Evolutionary conservation across 2,797 vertebrate genomes (phyloP).

Genomic region (Epinephelus malabaricus): DNA sequence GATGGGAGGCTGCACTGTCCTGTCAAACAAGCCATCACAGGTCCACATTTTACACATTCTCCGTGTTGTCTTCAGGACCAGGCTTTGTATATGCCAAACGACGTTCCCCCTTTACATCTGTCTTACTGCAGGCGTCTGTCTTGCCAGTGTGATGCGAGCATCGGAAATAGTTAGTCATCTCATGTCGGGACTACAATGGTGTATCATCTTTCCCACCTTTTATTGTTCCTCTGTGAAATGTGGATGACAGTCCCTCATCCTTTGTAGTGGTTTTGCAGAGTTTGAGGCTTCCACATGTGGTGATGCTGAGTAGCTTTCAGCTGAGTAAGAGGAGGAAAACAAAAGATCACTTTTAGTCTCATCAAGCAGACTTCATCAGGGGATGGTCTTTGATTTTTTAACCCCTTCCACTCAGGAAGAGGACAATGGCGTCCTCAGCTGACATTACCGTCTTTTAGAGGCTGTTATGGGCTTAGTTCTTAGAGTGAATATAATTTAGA

Average conservation of each 20-base stretch:
- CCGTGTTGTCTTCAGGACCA: conserved; percentile 18
- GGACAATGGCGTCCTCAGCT: too few relatives aligned
- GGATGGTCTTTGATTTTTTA: too few relatives aligned
- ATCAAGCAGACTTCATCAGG: not conserved
- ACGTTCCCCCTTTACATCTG: conserved; percentile 21
- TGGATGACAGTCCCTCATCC: not conserved
- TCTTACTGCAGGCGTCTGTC: conserved; percentile 6
- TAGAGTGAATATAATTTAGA: too few relatives aligned
- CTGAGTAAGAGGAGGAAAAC: not conserved
- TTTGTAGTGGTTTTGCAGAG: conserved; percentile 41
- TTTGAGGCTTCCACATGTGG: conserved; percentile 32
- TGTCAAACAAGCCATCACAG: conserved; percentile 77
- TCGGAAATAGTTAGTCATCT: conserved; percentile 30
- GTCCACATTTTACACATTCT: conserved; percentile 57
- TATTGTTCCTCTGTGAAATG: conserved; percentile 27
- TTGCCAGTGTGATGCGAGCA: conserved; percentile 8
- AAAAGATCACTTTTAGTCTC: not conserved
- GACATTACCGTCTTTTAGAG: too few relatives aligned
- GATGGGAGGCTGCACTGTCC: conserved; percentile 55
- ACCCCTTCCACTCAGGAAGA: too few relatives aligned
- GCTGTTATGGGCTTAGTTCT: too few relatives aligned
- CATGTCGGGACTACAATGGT: conserved; percentile 9
- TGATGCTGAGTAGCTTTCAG: conserved; percentile 14
- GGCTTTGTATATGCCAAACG: conserved; percentile 18
- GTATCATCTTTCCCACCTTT: conserved; percentile 41